These are phyloP conservation scores for Leptobrachium ailaonicum DNA, from an alignment of 2,113 vertebrate genomes.

Conservation along the genomic window DNA sequence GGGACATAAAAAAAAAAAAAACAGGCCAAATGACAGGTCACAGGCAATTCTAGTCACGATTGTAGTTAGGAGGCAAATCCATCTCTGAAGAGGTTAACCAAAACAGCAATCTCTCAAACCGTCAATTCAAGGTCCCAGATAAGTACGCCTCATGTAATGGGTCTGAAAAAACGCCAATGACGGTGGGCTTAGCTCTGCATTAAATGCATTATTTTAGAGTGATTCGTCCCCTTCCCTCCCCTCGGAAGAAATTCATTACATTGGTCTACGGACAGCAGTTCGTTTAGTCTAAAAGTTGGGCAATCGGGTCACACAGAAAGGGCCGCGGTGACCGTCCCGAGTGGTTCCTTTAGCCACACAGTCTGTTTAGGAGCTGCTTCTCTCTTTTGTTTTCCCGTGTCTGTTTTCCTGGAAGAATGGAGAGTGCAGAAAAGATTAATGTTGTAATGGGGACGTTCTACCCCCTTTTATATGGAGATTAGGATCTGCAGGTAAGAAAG, in stretches of 20 bases:
- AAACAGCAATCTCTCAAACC: neutral
- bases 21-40: neutral
- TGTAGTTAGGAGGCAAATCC: neutral
- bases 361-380: slow-evolving; percentile 14
- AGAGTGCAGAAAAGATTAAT: neutral
- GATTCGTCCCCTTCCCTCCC: neutral
- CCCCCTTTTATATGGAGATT: no score
- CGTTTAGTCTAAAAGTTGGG: neutral
- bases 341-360: neutral
- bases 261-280: neutral
- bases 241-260: neutral
- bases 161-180: neutral
- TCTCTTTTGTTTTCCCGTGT: slow-evolving; percentile 33
- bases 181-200: neutral
- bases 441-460: no score
- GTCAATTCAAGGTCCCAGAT: neutral
- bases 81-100: neutral
- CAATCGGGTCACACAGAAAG: neutral
- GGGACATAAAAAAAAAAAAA: neutral
- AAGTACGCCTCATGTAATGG: neutral
- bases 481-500: no score
- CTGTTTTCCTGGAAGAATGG: slow-evolving; percentile 23
- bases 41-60: neutral
- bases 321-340: neutral
- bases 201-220: no score